Evolutionary conservation across 2,113 vertebrate genomes (phyloP), one percentile per base, ranked within the genome.

Genomic region (Scolopax mira): DNA sequence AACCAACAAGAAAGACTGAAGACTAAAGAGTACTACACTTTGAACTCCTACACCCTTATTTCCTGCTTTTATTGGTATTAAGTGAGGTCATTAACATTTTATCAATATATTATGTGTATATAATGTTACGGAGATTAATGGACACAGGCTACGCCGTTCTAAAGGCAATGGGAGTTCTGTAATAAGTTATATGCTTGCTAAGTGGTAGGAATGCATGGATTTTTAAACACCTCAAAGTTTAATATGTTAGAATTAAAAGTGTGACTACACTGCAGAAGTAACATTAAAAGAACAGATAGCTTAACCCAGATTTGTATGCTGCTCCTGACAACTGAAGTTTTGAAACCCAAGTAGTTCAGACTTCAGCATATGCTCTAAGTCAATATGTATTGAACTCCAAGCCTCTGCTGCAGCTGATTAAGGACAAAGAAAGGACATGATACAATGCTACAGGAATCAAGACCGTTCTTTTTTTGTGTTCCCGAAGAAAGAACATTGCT

Each of bases 91-190:
- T 96, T 95, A 96, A 89, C 94, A 94, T 96, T 94, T 96, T 92
- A 93, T 95, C 93, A 94, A 96, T 96, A 93, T 86, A 93, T 95
- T 94, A 93, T 92, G 88, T 89, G 86, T 95, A 81, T 90, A 92
- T 94, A 94, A 95, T 54, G 57, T 92, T 96, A 93, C 73, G 69
- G 90, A 96, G 94, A 97, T 97, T 94, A 97, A 97, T 95, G 86
- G 92, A 82, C 88, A 66, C 0, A 39, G 79, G 92, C 94, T 87
- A 58, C 51, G 80, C 89, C 6, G 6, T 69, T 75, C 77, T 74
- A 51, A 81, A 96, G 86, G 93, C 92, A 92, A 79, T 85, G 83
- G 89, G 80, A 79, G 90, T 27, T 84, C 88, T 73, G 52, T 46
- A 87, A 31, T 90, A 90, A 89, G 85, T 94, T 79, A 93, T 6